These are phyloP conservation scores for Nannobrachium achirus DNA, from an alignment of 2,113 vertebrate genomes.

Conservation along the genomic window DNA sequence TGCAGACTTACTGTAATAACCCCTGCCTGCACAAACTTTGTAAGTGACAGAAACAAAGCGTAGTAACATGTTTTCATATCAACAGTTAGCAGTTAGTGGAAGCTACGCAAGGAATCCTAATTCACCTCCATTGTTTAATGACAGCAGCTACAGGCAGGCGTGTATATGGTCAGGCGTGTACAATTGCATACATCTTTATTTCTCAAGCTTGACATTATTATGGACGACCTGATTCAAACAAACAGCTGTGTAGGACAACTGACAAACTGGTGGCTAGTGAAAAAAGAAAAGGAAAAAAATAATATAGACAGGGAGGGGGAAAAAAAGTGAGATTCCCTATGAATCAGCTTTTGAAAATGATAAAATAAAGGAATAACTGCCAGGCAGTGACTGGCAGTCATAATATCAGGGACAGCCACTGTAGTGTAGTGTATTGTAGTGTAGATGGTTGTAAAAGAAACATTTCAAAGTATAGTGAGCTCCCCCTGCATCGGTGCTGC, in stretches of 20 bases:
- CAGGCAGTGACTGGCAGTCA: conserved; percentile 20
- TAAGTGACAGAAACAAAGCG: no score
- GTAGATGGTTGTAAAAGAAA: conserved; percentile 41
- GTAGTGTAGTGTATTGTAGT: conserved; percentile 44
- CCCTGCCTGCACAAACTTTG: no score
- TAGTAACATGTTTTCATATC: no score
- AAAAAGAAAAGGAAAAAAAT: conserved; percentile 28
- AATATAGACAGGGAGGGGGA: conserved; percentile 15
- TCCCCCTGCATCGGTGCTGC: no score
- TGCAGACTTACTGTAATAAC: no score
- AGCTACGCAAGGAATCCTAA: no score
- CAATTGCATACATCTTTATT: conserved; percentile 65
- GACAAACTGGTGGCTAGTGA: conserved; percentile 52
- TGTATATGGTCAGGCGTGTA: conserved; percentile 37
- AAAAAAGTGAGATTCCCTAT: background rate
- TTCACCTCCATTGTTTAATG: no score
- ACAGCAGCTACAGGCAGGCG: no score
- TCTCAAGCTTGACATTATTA: conserved; percentile 57
- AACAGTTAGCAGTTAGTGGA: background rate
- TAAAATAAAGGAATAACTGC: conserved; percentile 7
- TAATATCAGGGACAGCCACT: conserved; percentile 24
- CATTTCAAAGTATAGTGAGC: conserved; percentile 5
- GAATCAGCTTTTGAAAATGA: background rate
- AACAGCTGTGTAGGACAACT: conserved; percentile 58
- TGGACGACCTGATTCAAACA: conserved; percentile 57